Conservation (phyloP, 2,888 invertebrate genomes). For the Glyphotaelius pellucidus region DNA sequence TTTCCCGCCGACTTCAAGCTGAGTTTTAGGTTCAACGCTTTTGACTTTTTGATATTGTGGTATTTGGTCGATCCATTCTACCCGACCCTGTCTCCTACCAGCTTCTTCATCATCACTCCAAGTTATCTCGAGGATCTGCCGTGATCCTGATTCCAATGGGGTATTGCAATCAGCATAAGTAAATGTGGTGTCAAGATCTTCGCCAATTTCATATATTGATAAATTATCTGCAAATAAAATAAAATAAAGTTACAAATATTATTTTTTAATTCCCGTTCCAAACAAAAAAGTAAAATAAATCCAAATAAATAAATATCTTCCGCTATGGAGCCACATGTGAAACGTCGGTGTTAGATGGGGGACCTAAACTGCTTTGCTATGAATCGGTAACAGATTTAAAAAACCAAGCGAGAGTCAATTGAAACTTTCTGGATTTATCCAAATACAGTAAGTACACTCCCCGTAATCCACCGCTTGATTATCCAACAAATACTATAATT, state of each 20-base stretch:
- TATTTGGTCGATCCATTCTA: background rate
- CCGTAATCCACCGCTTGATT: too few species aligned
- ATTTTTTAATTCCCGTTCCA: background rate
- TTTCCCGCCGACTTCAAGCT: conserved; percentile 4
- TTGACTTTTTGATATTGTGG: background rate
- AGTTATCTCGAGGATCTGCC: background rate
- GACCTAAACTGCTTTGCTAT: too few species aligned
- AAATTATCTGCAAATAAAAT: background rate
- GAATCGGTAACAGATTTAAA: too few species aligned
- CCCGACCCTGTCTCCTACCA: background rate
- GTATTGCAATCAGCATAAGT: background rate
- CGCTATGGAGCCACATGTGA: too few species aligned
- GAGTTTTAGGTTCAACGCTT: background rate
- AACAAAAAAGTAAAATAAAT: too few species aligned
- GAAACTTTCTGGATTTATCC: too few species aligned
- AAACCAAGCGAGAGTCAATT: too few species aligned
- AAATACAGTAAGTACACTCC: too few species aligned
- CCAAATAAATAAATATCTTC: too few species aligned
- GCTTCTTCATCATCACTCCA: background rate
- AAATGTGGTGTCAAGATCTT: background rate
- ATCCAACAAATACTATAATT: too few species aligned
- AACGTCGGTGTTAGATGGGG: too few species aligned
- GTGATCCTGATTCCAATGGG: background rate
- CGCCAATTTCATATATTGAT: background rate
- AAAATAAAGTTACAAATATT: background rate